Evolutionary conservation across 2,888 invertebrate species (phyloP), one percentile per base, ranked within the genome.

Genomic region (Chouioia cunea): DNA sequence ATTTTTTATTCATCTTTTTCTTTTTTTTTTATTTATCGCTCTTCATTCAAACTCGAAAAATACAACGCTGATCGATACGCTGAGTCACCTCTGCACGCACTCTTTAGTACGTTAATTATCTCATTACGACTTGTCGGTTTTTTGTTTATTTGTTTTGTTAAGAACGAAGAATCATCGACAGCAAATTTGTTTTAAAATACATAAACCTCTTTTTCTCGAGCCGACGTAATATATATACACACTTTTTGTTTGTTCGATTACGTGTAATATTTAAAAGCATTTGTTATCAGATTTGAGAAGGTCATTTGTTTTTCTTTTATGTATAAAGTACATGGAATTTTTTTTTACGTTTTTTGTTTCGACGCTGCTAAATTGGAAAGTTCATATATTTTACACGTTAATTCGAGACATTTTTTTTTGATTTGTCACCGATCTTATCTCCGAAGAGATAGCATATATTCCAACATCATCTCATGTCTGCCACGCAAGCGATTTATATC

Each of bases 401-500:
- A 68, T 67, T 60, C 47, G 47, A 54, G 67, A 67, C 56, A 36
- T 65, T 36, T 36, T 36, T 36, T 36, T 65, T 65, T 66, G 62
- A 68, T 68, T 62, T 60, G 59, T 67, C 67, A 47, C 60, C 36
- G 48, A 67, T 60, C 23, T 23, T 44, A 46, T 67, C 54, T 53
- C 47, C 47, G 23, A 54, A 64, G 47, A 56, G 46, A 56, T 22
- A 53, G 16, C 22, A 18, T 16, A 23, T 56, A 4, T 10, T 16
- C 18, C n/a, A 52, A 52, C 14, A 53, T 66, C 6, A 14, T 52
- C 44, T 52, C 18, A 46, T 46, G 4, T 66, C 36, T 36, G 36
- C 36, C 36, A 36, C 62, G 72, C 52, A 74, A 74, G 72, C 73
- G 73, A 74, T 36, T 36, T 36, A 58, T 60, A 20, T 57, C 67